Evolutionary conservation across 1,140 invertebrate species (phyloP), one percentile per base, ranked within the genome.

Genomic region (Drosophila subobscura): DNA sequence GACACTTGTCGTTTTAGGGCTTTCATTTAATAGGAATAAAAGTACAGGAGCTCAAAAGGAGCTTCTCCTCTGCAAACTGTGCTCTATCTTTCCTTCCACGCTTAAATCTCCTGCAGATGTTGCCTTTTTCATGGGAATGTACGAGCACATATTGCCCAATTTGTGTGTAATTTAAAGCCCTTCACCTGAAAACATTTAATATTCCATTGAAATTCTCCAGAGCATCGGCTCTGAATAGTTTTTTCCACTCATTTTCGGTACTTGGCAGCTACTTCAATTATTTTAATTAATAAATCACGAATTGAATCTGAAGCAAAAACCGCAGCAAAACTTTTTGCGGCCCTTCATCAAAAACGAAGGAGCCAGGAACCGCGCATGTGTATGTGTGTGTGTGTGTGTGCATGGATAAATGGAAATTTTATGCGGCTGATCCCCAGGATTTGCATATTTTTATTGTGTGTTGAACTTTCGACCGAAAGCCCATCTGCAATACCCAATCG

Each of bases 381-480:
- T 40, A 14, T 46, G 25, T 23, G 14, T 47, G 16, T 20, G 33
- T 25, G 27, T 7, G 22, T 67, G 45, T 37, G 20, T 58, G 12
- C n/a, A 6, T 40, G 49, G 29, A 70, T 63, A 44, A 64, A 44
- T 63, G 45, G 57, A 33, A 70, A 68, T 70, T 60, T 50, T 55
- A 50, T 66, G 54, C 46, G 54, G 80, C 67, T 79, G 67, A 84
- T 73, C 76, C 33, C 71, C 27, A 49, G 68, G 81, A 81, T 86
- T 86, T 86, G 83, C 83, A 86, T 86, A 86, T 88, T 86, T 86
- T 78, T 81, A 81, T 86, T 86, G 83, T 88, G 68, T 84, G 76
- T 59, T 79, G 79, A 84, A 85, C 80, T 85, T 76, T 79, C 49
- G 67, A 52, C 52, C 56, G 41, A 49, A 44, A 53, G 56, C 16